phyloP scores from a whole-genome alignment of 2,888 invertebrate species.

The Steinernema hermaphroditum region DNA sequence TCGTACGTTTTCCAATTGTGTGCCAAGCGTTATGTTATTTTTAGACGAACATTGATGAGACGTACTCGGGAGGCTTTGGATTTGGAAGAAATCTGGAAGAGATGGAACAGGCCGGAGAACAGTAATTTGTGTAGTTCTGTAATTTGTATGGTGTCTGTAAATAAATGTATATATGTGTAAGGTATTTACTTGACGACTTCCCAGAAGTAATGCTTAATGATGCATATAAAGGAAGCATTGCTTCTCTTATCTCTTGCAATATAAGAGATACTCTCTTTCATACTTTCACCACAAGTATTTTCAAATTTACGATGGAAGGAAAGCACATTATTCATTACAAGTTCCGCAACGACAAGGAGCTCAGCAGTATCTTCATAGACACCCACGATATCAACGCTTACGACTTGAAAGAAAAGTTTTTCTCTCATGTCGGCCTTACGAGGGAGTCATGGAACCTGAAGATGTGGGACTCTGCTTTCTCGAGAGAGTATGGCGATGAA shows the following conservation, averaged over 20 bases:
- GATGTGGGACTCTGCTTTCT: neutral
- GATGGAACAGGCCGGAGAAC: too few relatives aligned
- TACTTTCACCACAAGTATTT: too few relatives aligned
- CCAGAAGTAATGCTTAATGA: neutral
- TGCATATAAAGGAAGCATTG: neutral
- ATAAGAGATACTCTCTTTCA: too few relatives aligned
- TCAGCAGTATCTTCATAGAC: neutral
- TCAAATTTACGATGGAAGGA: neutral
- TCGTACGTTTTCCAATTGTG: neutral
- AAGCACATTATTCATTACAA: neutral
- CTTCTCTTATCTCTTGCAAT: neutral
- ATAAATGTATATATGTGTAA: too few relatives aligned
- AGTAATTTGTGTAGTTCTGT: too few relatives aligned
- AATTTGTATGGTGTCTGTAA: too few relatives aligned
- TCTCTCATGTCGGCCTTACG: neutral
- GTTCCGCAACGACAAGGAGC: neutral
- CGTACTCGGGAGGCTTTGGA: neutral
- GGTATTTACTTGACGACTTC: too few relatives aligned
- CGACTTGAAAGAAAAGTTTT: neutral
- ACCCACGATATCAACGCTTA: neutral
- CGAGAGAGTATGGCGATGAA: too few relatives aligned
- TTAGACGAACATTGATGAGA: slow-evolving; percentile 1
- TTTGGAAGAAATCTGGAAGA: too few relatives aligned
- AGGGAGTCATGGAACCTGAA: neutral
- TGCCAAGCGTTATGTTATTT: neutral